phyloP scores from a whole-genome alignment of 2,113 vertebrate species.

The Nothobranchius kuhntae region DNA sequence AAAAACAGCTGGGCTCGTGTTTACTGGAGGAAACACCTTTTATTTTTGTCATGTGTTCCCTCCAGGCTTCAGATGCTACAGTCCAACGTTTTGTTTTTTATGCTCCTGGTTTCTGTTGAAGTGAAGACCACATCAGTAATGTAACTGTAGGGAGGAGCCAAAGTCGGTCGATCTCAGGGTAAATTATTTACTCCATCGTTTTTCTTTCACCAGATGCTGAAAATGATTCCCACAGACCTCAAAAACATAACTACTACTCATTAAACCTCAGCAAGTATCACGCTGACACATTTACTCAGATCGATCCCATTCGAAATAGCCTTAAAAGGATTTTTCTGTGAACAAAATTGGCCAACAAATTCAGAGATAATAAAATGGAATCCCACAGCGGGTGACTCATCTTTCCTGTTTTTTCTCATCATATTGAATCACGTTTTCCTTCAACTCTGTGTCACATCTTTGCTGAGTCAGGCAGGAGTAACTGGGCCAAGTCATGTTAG shows the following conservation, averaged over 20 bases:
- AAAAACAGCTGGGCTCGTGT: neutral
- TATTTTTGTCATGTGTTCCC: too few species aligned
- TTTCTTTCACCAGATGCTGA: neutral
- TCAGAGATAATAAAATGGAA: neutral
- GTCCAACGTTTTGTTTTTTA: neutral
- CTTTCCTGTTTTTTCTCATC: neutral
- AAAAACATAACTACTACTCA: neutral
- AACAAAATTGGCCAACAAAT: too few species aligned
- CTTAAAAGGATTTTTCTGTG: too few species aligned
- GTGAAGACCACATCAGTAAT: neutral
- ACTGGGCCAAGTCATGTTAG: conserved; percentile 10
- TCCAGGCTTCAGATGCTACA: too few species aligned
- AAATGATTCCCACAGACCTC: neutral
- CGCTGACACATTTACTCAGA: neutral
- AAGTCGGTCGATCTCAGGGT: neutral
- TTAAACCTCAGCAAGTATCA: neutral
- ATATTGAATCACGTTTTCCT: neutral
- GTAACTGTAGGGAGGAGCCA: neutral
- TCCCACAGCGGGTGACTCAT: neutral
- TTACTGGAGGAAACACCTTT: neutral
- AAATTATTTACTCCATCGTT: neutral
- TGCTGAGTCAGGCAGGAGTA: conserved; percentile 26
- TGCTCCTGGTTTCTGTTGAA: neutral
- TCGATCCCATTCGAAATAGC: neutral
- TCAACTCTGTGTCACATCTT: neutral